Evolutionary conservation across 2,113 vertebrate species (phyloP), one percentile per base, ranked within the genome.

Genomic region (Burhinus bistriatus): DNA sequence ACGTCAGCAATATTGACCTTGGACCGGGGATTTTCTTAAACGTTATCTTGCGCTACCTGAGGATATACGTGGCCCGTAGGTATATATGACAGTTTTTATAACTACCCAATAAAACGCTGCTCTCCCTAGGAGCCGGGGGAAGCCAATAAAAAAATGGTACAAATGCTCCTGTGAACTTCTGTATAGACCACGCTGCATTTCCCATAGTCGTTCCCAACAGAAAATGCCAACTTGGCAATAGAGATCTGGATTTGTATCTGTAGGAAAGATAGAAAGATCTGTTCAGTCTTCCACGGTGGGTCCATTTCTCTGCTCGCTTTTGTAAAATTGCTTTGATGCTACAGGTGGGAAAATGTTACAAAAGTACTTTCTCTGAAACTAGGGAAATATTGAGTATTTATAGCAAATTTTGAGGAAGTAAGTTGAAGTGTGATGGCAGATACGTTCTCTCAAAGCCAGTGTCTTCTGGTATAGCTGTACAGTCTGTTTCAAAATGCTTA

Each of bases 41-140:
- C 0, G 0, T 77, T 47, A 7, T 23, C 61, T 40, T 73, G 59
- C 0, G 5, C 34, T 75, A 6, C 61, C 26, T 6, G 5, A 16
- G 62, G 54, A 54, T 64, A 10, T 7, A 1, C 12, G 1, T 2
- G 0, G 32, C 52, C 54, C 26, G 0, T 23, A 27, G 62, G 5
- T 36, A 8, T 36, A 8, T 0, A 7, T 8, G 47, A 4, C 44
- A 16, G 16, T 2, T 47, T n/a, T 45, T 75, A 18, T 40, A 23
- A 20, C 40, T 55, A 4, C 76, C 34, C 34, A 4, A 4, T 32
- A 5, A 66, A 75, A 13, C 27, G 36, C 36, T n/a, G 34, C 55
- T 45, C 17, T 26, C 27, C 25, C 11, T 7, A 5, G 23, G 49
- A 25, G 62, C 30, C 22, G 27, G 5, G 17, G 4, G 8, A 71